Base-by-base conservation (phyloP, 37 sponge, comb jelly and placozoan species). In the Beroe ovata region DNA sequence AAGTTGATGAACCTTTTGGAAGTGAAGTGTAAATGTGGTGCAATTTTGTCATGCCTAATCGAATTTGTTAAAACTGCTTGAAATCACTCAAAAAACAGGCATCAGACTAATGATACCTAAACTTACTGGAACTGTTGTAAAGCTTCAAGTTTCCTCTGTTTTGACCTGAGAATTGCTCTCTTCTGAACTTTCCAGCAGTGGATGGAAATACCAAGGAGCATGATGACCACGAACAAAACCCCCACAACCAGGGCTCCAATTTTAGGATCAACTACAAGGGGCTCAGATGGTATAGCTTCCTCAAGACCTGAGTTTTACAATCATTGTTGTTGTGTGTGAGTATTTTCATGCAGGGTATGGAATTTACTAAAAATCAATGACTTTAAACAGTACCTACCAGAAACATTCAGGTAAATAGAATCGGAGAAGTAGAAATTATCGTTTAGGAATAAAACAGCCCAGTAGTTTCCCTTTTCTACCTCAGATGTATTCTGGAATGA, bases 211-310 rank as follows among this genome's bases (percentile, higher is more conserved):
- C 84, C 84, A 39, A 21, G 18, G 54, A 77, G 21, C 84, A 77
- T 77, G 25, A 77, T 77, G 1, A 41, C 41, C 21, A 77, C 84
- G 41, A 77, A 77, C 2, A 77, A 25, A 23, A 77, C 21, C n/a
- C 84, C 84, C 35, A 77, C 84, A 11, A 77, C 33, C 41, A 77
- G 54, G n/a, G 84, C 84, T n/a, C 84, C 54, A 30, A 77, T 77
- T 25, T 77, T 77, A 23, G 84, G 84, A 54, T 77, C 84, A 1
- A 77, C 54, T n/a, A 32, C 47, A n/a, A 77, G 38, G 1, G 84
- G 84, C 3, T 20, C 36, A 35, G 47, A 22, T 21, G 41, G 41
- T 11, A 23, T 42, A 6, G 21, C 84, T 41, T 77, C 84, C 14
- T 26, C 35, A 33, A 30, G 69, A 29, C 69, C 69, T 66, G 69